A percentile compares a stretch with the other conserved stretches of the same genome.
phyloP scores from a whole-genome alignment of 2,113 vertebrate species.

The Onychorhynchus coronatus region DNA sequence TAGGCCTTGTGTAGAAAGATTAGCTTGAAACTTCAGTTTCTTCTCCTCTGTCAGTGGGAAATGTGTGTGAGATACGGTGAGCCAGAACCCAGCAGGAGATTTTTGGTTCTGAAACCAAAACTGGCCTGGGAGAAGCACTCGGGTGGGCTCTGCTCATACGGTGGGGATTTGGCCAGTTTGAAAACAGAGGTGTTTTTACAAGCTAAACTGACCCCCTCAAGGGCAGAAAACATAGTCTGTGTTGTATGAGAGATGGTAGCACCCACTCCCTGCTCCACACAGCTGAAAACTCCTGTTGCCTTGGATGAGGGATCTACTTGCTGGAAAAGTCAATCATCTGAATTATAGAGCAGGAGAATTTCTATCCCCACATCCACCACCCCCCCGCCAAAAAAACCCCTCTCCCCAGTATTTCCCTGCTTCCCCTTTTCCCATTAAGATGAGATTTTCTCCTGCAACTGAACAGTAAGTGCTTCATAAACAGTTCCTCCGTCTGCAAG shows the following conservation, averaged over 20 bases:
- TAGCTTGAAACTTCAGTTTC: neutral
- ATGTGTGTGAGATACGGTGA: neutral
- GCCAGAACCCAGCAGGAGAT: neutral
- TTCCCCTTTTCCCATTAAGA: slow-evolving; percentile 57
- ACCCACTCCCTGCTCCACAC: neutral
- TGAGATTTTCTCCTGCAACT: slow-evolving; percentile 71
- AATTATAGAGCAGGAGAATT: slow-evolving; percentile 37
- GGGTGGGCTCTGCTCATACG: neutral
- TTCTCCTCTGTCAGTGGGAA: neutral
- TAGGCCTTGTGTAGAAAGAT: neutral
- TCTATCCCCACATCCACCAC: neutral
- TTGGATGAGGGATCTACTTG: neutral
- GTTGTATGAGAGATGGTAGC: neutral
- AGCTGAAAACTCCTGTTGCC: neutral
- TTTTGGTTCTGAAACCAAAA: neutral
- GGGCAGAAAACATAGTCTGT: neutral
- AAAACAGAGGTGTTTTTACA: neutral
- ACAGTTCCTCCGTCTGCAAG: slow-evolving; percentile 72
- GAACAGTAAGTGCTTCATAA: slow-evolving; percentile 75
- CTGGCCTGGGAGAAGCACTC: rapidly evolving
- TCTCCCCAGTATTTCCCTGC: slow-evolving; percentile 35
- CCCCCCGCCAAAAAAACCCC: neutral
- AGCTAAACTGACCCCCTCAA: neutral
- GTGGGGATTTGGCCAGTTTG: neutral
- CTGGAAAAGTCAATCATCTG: slow-evolving; percentile 7